Conservation (phyloP, 2,888 invertebrate species). For the Thera britannica region DNA sequence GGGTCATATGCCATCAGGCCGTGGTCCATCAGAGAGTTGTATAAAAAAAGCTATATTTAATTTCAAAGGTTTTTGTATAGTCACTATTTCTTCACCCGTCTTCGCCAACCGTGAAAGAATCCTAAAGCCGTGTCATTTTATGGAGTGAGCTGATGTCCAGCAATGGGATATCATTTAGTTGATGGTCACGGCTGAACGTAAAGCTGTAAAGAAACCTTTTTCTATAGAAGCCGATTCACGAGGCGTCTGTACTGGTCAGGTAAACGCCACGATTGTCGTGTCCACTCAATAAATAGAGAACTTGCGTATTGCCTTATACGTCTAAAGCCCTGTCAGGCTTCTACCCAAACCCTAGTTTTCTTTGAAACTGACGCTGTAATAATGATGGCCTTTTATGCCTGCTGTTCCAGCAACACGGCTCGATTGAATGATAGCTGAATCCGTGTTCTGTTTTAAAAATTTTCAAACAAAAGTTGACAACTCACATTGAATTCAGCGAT, state of each 20-base stretch:
- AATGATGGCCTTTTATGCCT: background rate
- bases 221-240: constrained; percentile 35
- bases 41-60: too few species aligned
- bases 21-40: too few species aligned
- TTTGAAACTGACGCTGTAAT: background rate
- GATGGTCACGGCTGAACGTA: background rate
- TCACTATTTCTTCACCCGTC: too few species aligned
- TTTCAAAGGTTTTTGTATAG: too few species aligned
- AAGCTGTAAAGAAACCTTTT: constrained; percentile 8
- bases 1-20: too few species aligned
- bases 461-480: too few species aligned
- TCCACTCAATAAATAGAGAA: constrained; percentile 70
- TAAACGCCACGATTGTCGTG: constrained; percentile 52
- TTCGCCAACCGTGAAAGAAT: background rate
- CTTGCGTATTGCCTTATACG: constrained; percentile 76
- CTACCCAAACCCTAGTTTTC: constrained; percentile 47
- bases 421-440: too few species aligned
- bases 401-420: too few species aligned
- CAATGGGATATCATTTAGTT: background rate
- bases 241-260: constrained; percentile 37
- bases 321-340: constrained; percentile 69
- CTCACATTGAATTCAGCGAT: too few species aligned
- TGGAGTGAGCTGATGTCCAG: background rate
- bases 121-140: background rate
- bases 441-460: too few species aligned